These are phyloP conservation scores for Diarsia brunnea DNA, from an alignment of 2,888 invertebrate species.

Conservation along the genomic window DNA sequence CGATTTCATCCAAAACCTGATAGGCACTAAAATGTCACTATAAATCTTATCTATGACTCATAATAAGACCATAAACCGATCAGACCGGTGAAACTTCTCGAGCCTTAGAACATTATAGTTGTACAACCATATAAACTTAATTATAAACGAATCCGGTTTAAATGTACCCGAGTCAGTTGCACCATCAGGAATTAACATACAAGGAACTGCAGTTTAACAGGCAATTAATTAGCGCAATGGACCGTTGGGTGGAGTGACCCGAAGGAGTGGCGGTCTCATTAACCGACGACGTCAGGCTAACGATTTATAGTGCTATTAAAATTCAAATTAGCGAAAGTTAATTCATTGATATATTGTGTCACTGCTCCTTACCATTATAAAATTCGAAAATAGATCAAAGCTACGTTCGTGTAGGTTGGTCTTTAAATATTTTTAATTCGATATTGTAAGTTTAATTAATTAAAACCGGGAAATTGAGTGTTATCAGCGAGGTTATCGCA, in stretches of 20 bases:
- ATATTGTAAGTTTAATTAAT: slow-evolving; percentile 55
- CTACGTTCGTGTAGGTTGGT: slow-evolving; percentile 28
- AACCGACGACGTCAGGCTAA: slow-evolving; percentile 69
- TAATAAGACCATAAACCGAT: slow-evolving; percentile 50
- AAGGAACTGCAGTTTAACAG: slow-evolving; percentile 78
- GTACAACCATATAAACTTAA: slow-evolving; percentile 52
- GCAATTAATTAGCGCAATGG: slow-evolving; percentile 77
- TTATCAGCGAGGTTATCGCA: slow-evolving; percentile 68
- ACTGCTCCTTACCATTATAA: slow-evolving; percentile 57
- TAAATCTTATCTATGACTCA: slow-evolving; percentile 46
- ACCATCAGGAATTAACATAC: slow-evolving; percentile 72
- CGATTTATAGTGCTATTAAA: slow-evolving; percentile 78
- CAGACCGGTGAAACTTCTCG: slow-evolving; percentile 46
- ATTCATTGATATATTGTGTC: slow-evolving; percentile 70
- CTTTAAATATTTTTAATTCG: slow-evolving; percentile 36
- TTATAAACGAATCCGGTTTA: slow-evolving; percentile 61
- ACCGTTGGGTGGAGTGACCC: slow-evolving; percentile 76
- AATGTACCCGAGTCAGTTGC: slow-evolving; percentile 61
- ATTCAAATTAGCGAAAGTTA: slow-evolving; percentile 83
- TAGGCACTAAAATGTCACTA: slow-evolving; percentile 21
- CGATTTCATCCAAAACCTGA: neutral
- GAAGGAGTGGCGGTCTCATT: slow-evolving; percentile 74
- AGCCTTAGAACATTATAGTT: slow-evolving; percentile 45
- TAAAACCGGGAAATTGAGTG: slow-evolving; percentile 58
- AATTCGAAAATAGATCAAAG: slow-evolving; percentile 58